Conservation (phyloP, 35 echinoderm and acorn worm genomes). For the Ptychodera flava region DNA sequence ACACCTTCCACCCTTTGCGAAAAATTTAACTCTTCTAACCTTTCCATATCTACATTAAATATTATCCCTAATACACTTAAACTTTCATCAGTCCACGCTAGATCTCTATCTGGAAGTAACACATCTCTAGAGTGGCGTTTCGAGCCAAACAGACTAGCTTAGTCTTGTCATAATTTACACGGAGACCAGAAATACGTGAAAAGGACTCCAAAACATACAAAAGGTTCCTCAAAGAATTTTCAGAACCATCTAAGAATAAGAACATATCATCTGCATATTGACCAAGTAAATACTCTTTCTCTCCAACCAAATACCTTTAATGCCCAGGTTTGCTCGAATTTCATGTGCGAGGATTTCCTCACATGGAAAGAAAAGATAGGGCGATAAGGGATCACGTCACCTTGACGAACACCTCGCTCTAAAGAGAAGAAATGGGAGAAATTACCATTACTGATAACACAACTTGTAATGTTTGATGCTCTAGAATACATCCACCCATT, state of each 20-base stretch:
- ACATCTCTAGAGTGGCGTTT: background rate
- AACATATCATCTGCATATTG: background rate
- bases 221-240: background rate
- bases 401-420: background rate
- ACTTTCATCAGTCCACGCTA: background rate
- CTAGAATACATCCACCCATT: background rate
- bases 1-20: background rate
- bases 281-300: background rate
- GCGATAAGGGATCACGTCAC: background rate
- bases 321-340: background rate
- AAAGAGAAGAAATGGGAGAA: background rate
- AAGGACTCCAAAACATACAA: background rate
- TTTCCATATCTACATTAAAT: background rate
- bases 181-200: background rate
- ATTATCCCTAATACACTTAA: background rate
- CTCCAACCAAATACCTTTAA: background rate
- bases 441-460: background rate
- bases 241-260: background rate
- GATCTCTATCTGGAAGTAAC: background rate
- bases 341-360: background rate
- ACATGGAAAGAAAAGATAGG: background rate
- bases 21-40: background rate
- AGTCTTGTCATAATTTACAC: background rate
- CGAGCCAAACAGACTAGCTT: background rate
- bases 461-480: background rate